Conservation (phyloP, 92 coral and sea anemone species). For the Meandrina meandrites region DNA sequence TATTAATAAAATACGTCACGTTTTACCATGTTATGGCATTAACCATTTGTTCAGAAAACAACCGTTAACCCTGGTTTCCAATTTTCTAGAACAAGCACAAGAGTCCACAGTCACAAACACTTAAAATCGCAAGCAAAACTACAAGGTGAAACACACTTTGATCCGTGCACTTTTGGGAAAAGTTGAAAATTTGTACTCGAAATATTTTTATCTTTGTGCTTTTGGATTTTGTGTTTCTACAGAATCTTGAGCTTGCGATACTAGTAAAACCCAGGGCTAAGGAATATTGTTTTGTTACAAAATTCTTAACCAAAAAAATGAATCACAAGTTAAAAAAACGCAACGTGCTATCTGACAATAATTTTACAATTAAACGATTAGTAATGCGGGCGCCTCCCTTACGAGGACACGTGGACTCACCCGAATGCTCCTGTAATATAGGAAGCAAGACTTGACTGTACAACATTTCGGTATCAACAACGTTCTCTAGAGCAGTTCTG, state of each 20-base stretch:
- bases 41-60: neutral
- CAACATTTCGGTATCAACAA: neutral
- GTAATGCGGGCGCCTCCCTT: no score
- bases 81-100: neutral
- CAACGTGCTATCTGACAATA: neutral
- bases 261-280: neutral
- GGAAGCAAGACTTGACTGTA: neutral
- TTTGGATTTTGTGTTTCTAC: neutral
- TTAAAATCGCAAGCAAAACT: neutral
- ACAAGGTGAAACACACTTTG: neutral
- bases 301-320: neutral
- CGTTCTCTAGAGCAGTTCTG: neutral
- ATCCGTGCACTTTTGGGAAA: neutral
- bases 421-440: no score
- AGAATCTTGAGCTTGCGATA: neutral
- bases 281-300: neutral
- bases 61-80: neutral
- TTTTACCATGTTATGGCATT: neutral
- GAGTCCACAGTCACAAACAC: neutral
- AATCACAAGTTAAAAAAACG: neutral
- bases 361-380: neutral
- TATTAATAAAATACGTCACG: neutral
- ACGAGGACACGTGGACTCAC: no score
- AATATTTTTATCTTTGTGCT: neutral
- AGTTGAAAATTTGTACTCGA: neutral